A percentile compares a stretch with the other conserved stretches of the same genome.
These are phyloP conservation scores for Nasua narica DNA, from an alignment of 2,797 vertebrate genomes.

Conservation along the genomic window DNA sequence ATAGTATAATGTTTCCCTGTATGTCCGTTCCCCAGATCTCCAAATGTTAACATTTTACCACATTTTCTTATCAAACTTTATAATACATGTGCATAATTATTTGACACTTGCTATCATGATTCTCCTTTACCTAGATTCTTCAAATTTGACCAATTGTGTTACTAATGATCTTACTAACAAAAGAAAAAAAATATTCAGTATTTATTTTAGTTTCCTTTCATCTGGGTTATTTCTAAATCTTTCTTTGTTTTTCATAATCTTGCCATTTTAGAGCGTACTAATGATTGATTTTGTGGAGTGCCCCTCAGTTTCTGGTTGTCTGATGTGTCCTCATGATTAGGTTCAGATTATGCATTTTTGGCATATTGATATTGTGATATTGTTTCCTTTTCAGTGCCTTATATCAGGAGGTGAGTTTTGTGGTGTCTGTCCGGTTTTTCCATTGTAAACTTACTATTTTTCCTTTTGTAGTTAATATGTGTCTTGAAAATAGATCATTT, in stretches of 20 bases:
- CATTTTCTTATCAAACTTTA: background rate
- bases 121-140: background rate
- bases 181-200: background rate
- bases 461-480: background rate
- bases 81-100: background rate
- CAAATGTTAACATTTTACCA: background rate
- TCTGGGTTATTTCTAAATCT: background rate
- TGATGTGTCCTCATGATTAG: background rate
- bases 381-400: background rate
- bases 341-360: background rate
- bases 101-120: background rate
- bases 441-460: background rate
- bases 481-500: background rate
- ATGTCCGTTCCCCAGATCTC: background rate
- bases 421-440: background rate
- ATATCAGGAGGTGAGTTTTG: background rate
- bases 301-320: background rate
- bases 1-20: background rate
- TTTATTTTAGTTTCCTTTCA: background rate
- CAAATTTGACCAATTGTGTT: background rate
- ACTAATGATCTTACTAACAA: background rate
- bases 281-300: background rate
- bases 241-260: background rate
- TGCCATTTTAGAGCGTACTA: background rate
- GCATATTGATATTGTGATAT: background rate